Evolutionary conservation across 2,888 invertebrate genomes (phyloP).

Genomic region (Timema cristinae): DNA sequence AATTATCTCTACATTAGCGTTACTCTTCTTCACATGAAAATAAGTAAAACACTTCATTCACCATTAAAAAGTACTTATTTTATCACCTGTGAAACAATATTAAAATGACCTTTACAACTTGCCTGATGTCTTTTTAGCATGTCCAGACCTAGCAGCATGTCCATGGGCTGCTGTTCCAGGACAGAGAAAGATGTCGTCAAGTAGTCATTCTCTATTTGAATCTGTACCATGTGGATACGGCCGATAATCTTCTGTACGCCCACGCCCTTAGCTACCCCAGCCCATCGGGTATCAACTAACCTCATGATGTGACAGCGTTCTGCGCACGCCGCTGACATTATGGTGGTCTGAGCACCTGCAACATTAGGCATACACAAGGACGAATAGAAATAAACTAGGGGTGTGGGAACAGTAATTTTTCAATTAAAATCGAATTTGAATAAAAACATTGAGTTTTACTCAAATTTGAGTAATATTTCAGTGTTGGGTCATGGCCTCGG

Average conservation of each 20-base stretch:
- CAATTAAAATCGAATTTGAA: no score
- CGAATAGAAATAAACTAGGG: no score
- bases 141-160: constrained; percentile 95
- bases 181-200: constrained; percentile 96
- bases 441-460: no score
- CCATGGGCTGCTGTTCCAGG: constrained; percentile 95
- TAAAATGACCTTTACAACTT: constrained; percentile 25
- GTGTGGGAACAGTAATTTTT: no score
- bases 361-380: not conserved
- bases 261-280: constrained; percentile 95
- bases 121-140: constrained; percentile 97
- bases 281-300: constrained; percentile 87
- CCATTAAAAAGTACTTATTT: no score
- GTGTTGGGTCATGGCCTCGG: no score
- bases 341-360: constrained; percentile 88
- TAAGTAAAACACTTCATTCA: no score
- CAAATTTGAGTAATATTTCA: no score
- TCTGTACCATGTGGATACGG: constrained; percentile 94
- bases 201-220: constrained; percentile 91
- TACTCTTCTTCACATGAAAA: no score
- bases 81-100: no score
- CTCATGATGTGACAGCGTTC: constrained; percentile 91
- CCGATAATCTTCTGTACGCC: constrained; percentile 95
- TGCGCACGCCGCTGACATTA: constrained; percentile 95
- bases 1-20: no score